Evolutionary conservation across 2,888 invertebrate species (phyloP), one percentile per base, ranked within the genome.

Genomic region (Eupeodes latifasciatus): DNA sequence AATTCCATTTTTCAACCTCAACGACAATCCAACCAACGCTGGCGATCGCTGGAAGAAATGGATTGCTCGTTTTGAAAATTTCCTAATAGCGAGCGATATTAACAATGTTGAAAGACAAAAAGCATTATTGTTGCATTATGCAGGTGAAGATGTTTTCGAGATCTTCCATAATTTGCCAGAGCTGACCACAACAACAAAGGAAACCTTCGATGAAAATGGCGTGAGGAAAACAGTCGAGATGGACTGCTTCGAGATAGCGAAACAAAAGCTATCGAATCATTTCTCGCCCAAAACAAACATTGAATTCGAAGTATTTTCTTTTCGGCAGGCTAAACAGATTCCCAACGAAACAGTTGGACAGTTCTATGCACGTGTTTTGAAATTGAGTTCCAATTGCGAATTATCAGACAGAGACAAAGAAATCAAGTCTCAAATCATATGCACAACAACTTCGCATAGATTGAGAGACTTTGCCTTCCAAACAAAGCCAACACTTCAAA

Each of bases 261-360:
- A 36, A 36, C 36, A 36, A 36, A 36, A 36, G 36, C 36, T 36
- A 36, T 55, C 51, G n/a, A 69, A 69, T 51, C 34, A 69, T 53
- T 53, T 69, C 49, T n/a, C 69, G 34, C 69, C 53, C 4, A 72
- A 72, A 44, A 57, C 51, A 12, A 72, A 72, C 12, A 14, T 59
- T 19, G 72, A 59, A 27, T 72, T 72, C 19, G 74, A 74, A 7
- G 51, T 69, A 72, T 75, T 75, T 62, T 62, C 19, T 1, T 75
- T 75, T 40, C 75, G 51, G 12, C 75, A 75, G 40, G 75, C 75
- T 27, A 75, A 75, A 51, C 62, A 75, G 51, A 62, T n/a, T 62
- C 62, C 62, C 14, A 36, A 62, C 10, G 62, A 62, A 62, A 62
- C 62, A 16, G 40, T 62, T n/a, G 19, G 62, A 10, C 62, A 62